Percentiles rank a stretch among this genome's conserved stretches.
Conservation (phyloP, 2,888 invertebrate genomes). For the Conomelus anceps region DNA sequence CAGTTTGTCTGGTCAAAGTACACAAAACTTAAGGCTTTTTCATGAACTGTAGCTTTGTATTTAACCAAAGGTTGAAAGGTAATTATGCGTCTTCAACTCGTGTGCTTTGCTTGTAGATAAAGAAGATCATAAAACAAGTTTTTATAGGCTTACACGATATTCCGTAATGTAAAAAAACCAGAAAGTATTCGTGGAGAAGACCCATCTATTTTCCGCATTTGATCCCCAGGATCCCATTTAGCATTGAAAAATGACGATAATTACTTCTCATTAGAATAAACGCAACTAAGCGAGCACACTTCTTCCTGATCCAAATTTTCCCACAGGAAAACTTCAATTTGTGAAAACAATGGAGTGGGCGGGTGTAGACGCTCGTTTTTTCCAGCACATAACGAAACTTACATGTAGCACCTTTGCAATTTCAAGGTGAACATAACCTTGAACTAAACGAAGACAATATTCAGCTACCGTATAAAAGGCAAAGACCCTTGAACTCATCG, state of each 20-base stretch:
- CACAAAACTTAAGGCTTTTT: no score
- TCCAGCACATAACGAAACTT: neutral
- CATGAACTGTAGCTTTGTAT: no score
- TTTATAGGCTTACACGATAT: no score
- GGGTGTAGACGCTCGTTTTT: neutral
- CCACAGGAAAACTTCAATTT: neutral
- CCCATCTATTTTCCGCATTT: neutral
- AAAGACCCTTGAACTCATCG: no score
- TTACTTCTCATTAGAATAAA: neutral
- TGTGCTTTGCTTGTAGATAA: no score
- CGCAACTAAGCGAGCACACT: neutral
- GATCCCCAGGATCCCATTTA: neutral
- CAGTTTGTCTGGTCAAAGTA: no score
- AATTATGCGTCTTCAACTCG: no score
- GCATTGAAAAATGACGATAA: neutral
- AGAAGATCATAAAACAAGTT: no score
- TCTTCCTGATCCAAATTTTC: neutral
- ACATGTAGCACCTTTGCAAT: neutral
- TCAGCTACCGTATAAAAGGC: neutral
- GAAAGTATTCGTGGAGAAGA: neutral
- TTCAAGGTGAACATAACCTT: neutral
- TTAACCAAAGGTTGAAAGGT: no score
- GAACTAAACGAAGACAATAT: neutral
- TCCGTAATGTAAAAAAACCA: no score
- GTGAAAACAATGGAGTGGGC: neutral